Base-by-base conservation (phyloP, 2,797 vertebrate species). In the Anguilla marmorata region DNA sequence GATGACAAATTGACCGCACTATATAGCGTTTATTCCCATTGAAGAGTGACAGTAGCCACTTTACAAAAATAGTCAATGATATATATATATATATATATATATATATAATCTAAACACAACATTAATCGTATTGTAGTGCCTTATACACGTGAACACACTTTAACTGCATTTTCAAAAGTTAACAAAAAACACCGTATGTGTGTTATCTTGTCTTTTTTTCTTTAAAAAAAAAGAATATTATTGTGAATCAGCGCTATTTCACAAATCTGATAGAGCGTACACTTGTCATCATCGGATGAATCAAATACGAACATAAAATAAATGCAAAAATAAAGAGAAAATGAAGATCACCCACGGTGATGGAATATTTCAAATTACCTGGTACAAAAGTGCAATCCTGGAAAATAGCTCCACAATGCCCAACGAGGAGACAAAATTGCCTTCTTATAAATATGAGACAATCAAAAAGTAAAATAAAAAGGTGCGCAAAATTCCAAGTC, bases 401-500 rank as follows among this genome's bases (percentile, higher is more conserved):
- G 11, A 82, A 30, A 54, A 89, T 91, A 24, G 74, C 12, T 87
- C 30, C 82, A 82, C 82, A 69, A 89, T 91, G 93, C 94, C 93
- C 94, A 90, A 86, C 86, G 87, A 60, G 24, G 76, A 88, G 5
- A 24, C 1, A 84, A 56, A 82, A 52, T 86, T 37, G 90, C 66
- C 45, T 86, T 79, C n/a, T 88, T 87, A 85, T 87, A 88, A 86
- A 56, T 84, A 56, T 50, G 30, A 60, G 33, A 72, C 60, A 12
- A 87, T 87, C 33, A 89, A 50, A 89, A 16, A 91, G 88, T 89
- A 85, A 33, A 90, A 90, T 14, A 82, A n/a, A 66, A 74, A 45
- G 80, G 88, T 92, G 93, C 88, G 90, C 92, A 90, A 92, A 92
- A 91, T 90, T 60, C 92, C 91, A 93, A 92, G 93, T 96, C 94